phyloP scores from a whole-genome alignment of 1,140 invertebrate species.

The Andrena cerasifolii region DNA sequence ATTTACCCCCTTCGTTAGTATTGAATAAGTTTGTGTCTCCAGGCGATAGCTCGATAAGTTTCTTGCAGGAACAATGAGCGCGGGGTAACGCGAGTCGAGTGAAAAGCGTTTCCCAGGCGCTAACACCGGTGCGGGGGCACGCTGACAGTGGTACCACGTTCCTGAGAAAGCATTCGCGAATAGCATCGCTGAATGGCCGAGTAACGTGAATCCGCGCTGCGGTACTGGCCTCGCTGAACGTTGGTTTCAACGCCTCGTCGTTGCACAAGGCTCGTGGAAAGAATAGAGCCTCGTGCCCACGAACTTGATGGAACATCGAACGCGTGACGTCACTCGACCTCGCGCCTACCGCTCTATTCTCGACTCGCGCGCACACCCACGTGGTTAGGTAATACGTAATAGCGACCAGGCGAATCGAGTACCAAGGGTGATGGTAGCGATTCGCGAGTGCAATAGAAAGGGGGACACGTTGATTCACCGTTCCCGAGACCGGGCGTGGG shows the following conservation, averaged over 20 bases:
- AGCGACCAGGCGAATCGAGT: constrained; percentile 1
- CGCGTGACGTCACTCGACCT: constrained; percentile 64
- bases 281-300: constrained; percentile 54
- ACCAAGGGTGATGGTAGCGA: constrained; percentile 14
- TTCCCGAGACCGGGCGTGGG: no score
- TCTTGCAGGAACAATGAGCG: no score
- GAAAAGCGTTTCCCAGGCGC: no score
- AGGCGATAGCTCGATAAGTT: no score
- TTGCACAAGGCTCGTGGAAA: constrained; percentile 43
- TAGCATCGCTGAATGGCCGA: constrained; percentile 13
- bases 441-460: not conserved
- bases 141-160: not conserved
- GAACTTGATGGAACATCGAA: constrained; percentile 66
- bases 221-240: constrained; percentile 5
- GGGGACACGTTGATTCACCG: not conserved
- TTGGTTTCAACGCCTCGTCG: constrained; percentile 17
- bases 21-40: no score
- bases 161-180: not conserved
- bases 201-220: constrained; percentile 1
- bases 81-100: no score
- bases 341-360: constrained; percentile 64
- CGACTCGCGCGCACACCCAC: constrained; percentile 37
- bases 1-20: no score
- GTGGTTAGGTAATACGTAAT: constrained; percentile 61
- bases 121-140: constrained; percentile 1